A percentile compares a stretch with the other conserved stretches of the same genome.
phyloP scores from a whole-genome alignment of 92 coral and sea anemone genomes.

The Nematostella vectensis region DNA sequence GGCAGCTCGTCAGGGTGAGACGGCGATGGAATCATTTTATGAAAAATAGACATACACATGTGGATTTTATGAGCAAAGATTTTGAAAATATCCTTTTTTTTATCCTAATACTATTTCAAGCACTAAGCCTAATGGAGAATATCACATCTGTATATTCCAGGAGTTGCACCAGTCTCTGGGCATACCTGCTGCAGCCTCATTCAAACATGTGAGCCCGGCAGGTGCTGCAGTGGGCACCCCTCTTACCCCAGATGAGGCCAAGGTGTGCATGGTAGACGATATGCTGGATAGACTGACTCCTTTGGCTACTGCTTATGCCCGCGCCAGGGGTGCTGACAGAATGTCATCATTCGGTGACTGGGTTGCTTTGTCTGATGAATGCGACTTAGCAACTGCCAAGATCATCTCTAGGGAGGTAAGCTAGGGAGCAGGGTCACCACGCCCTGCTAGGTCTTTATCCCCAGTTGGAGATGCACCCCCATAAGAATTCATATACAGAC shows the following conservation, averaged over 20 bases:
- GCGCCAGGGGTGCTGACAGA: slow-evolving; percentile 98
- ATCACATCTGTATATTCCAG: too few species aligned
- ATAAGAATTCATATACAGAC: too few species aligned
- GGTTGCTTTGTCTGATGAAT: slow-evolving; percentile 91
- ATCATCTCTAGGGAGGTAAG: slow-evolving; percentile 95
- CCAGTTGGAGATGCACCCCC: too few species aligned
- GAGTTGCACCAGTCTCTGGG: slow-evolving; percentile 75
- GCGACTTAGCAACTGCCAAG: slow-evolving; percentile 89
- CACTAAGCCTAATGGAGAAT: too few species aligned
- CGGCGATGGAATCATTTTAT: too few species aligned
- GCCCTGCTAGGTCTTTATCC: too few species aligned
- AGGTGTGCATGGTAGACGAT: slow-evolving; percentile 95
- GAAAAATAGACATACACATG: too few species aligned
- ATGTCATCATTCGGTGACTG: slow-evolving; percentile 99
- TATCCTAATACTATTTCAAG: too few species aligned
- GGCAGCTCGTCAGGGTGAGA: slow-evolving; percentile 94
- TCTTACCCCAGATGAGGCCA: slow-evolving; percentile 77
- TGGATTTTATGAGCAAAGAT: too few species aligned
- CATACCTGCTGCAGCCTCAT: slow-evolving; percentile 93
- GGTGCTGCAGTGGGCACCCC: slow-evolving; percentile 92
- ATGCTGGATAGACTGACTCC: slow-evolving; percentile 82
- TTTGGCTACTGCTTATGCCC: slow-evolving; percentile 93
- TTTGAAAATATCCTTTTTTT: too few species aligned
- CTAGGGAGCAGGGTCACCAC: too few species aligned
- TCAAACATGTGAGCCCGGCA: slow-evolving; percentile 98